Conservation (phyloP, 2,113 vertebrate species). For the Xiphophorus couchianus region DNA sequence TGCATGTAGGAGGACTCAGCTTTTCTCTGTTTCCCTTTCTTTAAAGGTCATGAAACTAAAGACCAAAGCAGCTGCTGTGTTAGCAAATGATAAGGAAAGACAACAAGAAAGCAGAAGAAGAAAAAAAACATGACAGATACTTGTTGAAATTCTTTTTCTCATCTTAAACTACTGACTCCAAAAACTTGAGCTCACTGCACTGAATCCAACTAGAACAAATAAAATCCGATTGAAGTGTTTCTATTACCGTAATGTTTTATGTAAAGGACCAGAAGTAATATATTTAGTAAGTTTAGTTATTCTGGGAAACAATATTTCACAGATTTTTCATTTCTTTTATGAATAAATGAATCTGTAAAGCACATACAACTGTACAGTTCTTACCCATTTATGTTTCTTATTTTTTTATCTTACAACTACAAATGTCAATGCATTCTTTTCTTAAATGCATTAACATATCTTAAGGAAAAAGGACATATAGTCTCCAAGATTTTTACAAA, state of each 20-base stretch:
- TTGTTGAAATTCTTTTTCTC: slow-evolving; percentile 6
- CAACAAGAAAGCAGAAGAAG: not conserved
- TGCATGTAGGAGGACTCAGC: slow-evolving; percentile 20
- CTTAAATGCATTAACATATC: too few species aligned
- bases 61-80: slow-evolving; percentile 6
- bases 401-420: too few species aligned
- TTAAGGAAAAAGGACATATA: too few species aligned
- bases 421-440: too few species aligned
- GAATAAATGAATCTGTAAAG: too few species aligned
- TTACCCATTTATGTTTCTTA: too few species aligned
- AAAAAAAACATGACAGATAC: slow-evolving; percentile 2
- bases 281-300: too few species aligned
- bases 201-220: not conserved
- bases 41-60: slow-evolving; percentile 37
- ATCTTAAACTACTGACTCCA: not conserved
- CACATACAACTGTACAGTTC: too few species aligned
- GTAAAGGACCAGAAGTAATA: too few species aligned
- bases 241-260: not conserved
- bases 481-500: too few species aligned
- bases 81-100: not conserved
- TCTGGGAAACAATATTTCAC: too few species aligned
- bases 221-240: not conserved
- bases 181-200: not conserved
- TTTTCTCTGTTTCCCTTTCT: slow-evolving; percentile 15
- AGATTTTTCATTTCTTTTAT: too few species aligned